Percentiles rank a stretch among this genome's conserved stretches.
Conservation (phyloP, 2,113 vertebrate genomes). For the Thermophis baileyi region DNA sequence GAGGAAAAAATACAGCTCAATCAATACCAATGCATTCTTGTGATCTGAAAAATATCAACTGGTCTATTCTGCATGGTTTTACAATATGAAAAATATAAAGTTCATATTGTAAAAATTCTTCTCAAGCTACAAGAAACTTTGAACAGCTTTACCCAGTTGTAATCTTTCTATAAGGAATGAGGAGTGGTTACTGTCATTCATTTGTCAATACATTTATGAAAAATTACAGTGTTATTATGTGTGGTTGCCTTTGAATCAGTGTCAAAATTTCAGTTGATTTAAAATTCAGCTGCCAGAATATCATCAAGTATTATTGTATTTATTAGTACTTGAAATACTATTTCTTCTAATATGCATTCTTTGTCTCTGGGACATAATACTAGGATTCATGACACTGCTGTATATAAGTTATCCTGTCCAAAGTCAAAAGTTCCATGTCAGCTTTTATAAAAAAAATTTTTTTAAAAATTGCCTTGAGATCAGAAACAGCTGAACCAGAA, state of each 20-base stretch:
- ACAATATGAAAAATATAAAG: background rate
- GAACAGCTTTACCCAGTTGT: background rate
- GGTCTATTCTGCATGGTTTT: background rate
- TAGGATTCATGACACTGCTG: background rate
- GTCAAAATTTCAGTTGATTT: background rate
- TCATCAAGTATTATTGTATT: background rate
- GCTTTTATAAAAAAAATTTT: too few relatives aligned
- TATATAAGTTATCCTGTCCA: background rate
- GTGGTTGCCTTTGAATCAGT: background rate
- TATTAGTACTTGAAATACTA: background rate
- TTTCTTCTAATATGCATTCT: background rate
- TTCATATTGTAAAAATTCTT: background rate
- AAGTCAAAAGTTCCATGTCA: background rate
- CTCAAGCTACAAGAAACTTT: background rate
- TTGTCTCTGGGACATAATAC: background rate
- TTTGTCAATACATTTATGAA: background rate
- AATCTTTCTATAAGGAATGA: background rate
- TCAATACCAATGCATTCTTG: background rate
- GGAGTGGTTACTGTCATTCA: background rate
- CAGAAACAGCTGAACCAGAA: background rate
- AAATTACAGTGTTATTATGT: background rate
- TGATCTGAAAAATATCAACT: background rate
- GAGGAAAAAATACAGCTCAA: background rate
- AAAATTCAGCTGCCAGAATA: background rate
- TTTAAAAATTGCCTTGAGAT: too few relatives aligned